Percentiles rank a stretch among this genome's conserved stretches.
phyloP scores from a whole-genome alignment of 2,113 vertebrate species.

The Poecilia latipinna region DNA sequence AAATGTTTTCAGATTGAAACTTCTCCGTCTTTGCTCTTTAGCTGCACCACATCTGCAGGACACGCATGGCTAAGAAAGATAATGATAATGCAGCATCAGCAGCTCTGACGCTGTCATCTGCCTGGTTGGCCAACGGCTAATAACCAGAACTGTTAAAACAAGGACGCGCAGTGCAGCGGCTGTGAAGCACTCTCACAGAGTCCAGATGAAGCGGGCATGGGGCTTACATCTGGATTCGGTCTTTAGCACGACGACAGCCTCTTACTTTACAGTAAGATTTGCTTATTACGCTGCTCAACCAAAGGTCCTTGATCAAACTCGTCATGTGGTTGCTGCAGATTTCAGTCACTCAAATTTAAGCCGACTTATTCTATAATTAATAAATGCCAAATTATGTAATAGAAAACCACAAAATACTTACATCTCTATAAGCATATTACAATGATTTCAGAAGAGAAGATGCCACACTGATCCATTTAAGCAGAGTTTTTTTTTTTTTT shows the following conservation, averaged over 20 bases:
- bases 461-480: too few relatives aligned
- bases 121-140: neutral
- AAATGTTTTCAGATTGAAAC: neutral
- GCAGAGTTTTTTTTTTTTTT: too few relatives aligned
- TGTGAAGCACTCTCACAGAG: constrained; percentile 30
- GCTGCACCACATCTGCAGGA: neutral
- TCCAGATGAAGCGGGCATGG: constrained; percentile 17
- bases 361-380: neutral
- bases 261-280: constrained; percentile 14
- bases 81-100: constrained; percentile 1
- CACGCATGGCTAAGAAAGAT: neutral
- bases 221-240: constrained; percentile 1
- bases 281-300: constrained; percentile 17
- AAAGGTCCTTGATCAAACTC: neutral
- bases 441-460: too few relatives aligned
- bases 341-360: neutral
- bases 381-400: neutral
- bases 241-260: neutral
- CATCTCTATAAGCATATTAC: too few relatives aligned
- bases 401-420: neutral
- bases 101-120: constrained; percentile 8
- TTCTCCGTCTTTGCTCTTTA: neutral
- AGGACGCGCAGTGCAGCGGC: constrained; percentile 15
- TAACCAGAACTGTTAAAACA: constrained; percentile 23
- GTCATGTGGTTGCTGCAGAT: constrained; percentile 5